These are phyloP conservation scores for Sicus ferrugineus DNA, from an alignment of 2,888 invertebrate species.

Conservation along the genomic window DNA sequence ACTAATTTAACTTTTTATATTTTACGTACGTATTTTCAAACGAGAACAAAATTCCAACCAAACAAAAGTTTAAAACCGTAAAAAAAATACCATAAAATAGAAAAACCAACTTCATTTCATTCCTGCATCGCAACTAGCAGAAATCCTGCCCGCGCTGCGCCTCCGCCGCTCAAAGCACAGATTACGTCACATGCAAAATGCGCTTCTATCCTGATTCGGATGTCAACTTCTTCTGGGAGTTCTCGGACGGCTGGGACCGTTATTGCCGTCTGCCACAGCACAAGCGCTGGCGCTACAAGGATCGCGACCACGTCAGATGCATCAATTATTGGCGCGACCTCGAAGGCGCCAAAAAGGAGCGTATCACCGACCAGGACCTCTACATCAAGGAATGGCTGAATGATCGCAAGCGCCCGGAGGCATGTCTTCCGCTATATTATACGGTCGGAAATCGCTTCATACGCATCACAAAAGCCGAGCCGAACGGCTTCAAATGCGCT, in stretches of 20 bases:
- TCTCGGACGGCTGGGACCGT: constrained; percentile 45
- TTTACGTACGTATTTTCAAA: too few relatives aligned
- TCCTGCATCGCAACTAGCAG: too few relatives aligned
- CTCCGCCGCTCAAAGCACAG: too few relatives aligned
- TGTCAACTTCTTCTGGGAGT: constrained; percentile 48
- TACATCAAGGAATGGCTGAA: constrained; percentile 40
- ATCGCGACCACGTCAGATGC: constrained; percentile 28
- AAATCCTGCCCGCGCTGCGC: background rate
- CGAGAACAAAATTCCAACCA: too few relatives aligned
- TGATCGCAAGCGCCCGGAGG: constrained; percentile 48
- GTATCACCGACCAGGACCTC: background rate
- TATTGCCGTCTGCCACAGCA: constrained; percentile 43
- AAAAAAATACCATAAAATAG: too few relatives aligned
- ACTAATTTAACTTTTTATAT: too few relatives aligned
- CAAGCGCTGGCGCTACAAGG: constrained; percentile 48
- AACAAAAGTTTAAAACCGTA: too few relatives aligned
- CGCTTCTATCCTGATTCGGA: constrained; percentile 48
- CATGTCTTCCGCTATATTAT: constrained; percentile 53
- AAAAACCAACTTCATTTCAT: too few relatives aligned
- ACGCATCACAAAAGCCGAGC: constrained; percentile 44
- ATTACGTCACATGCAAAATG: constrained; percentile 43
- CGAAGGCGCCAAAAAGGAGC: background rate
- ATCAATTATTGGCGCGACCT: constrained; percentile 53
- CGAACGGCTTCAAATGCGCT: constrained; percentile 53
- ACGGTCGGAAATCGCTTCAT: constrained; percentile 54